Evolutionary conservation across 2,113 vertebrate genomes (phyloP), one percentile per base, ranked within the genome.

Genomic region (Dasyornis broadbenti): DNA sequence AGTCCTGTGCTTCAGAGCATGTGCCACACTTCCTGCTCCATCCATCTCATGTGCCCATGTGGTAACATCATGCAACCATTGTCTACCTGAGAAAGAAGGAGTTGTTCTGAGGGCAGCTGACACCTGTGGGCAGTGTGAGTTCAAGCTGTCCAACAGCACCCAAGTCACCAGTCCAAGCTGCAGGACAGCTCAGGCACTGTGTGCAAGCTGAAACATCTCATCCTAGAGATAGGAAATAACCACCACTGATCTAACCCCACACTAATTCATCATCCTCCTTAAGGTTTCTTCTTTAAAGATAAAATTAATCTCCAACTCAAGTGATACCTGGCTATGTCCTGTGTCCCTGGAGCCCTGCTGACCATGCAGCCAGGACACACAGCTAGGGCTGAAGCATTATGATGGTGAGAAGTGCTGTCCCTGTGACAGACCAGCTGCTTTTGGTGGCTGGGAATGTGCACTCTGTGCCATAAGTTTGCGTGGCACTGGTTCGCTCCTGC

Each of bases 401-500:
- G 54, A 24, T 83, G 59, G 66, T 18, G 39, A 53, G 45, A 80
- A 53, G 28, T 11, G 52, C 57, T 64, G 63, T 26, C 64, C 11
- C 22, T 9, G 10, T 0, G 22, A 87, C 70, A 60, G 23, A 44
- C 9, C 22, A 15, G 22, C 42, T 44, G 60, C 42, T 57, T 13
- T 39, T 23, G 50, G 45, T 27, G 44, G 47, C 65, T 9, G 50
- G 77, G 35, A 39, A 54, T 0, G 0, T 0, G 9, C 69, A 27
- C 33, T 45, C 50, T 35, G 84, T 40, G 73, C 71, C 49, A 23
- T 0, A 2, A 3, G 14, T 61, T 77, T 68, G 83, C 1, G 0
- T 60, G 85, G n/a, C 73, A 61, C 40, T 23, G 40, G 28, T 45
- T 85, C 44, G 64, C 63, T 53, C n/a, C 87, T 68, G 82, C 26